Evolutionary conservation across 37 sponge, comb jelly and placozoan species (phyloP).

Genomic region (Chondrosia reniformis): DNA sequence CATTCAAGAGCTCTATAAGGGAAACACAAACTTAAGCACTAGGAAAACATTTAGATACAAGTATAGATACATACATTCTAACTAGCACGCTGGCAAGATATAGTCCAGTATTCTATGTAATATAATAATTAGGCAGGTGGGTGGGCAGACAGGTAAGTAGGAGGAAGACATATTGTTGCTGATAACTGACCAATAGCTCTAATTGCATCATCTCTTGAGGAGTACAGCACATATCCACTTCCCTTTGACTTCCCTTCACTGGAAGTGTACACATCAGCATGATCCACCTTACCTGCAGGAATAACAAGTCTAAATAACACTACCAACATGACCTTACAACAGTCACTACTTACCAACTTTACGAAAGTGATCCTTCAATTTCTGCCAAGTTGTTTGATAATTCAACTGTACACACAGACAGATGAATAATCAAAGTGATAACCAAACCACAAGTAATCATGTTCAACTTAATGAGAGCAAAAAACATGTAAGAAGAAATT

Average conservation of each 20-base stretch:
- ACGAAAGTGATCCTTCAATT: slow-evolving; percentile 52
- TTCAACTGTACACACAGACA: neutral
- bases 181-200: slow-evolving; percentile 1
- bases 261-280: neutral
- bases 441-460: too few relatives aligned
- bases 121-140: too few relatives aligned
- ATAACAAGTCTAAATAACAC: neutral
- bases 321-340: neutral
- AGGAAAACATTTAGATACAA: neutral
- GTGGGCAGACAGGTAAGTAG: too few relatives aligned
- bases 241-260: neutral
- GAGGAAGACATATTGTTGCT: too few relatives aligned
- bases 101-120: too few relatives aligned
- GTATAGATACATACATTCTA: slow-evolving; percentile 20
- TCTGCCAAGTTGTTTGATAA: slow-evolving; percentile 40
- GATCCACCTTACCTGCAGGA: neutral
- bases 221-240: slow-evolving; percentile 8
- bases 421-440: too few relatives aligned
- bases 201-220: neutral
- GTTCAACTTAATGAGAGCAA: too few relatives aligned
- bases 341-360: slow-evolving; percentile 30
- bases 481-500: too few relatives aligned
- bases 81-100: slow-evolving; percentile 19
- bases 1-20: slow-evolving; percentile 3
- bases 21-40: neutral